Percentiles rank a stretch among this genome's conserved stretches.
Evolutionary conservation across 2,797 vertebrate genomes (phyloP).

Genomic region (Lacerta bilineata): DNA sequence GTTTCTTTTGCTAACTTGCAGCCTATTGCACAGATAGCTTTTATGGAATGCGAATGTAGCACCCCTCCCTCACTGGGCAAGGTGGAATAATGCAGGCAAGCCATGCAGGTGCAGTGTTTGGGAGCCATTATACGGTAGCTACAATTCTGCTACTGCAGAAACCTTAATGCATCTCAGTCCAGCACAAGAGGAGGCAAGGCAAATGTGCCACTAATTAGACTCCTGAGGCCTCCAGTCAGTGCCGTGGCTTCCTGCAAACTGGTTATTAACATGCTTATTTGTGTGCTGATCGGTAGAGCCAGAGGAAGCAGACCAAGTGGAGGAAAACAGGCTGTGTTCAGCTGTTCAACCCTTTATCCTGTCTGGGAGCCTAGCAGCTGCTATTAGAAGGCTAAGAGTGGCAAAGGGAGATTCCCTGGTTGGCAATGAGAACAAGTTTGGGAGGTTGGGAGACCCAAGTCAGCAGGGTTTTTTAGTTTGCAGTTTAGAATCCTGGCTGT

Average conservation of each 20-base stretch:
- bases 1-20: not conserved
- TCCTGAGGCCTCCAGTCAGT: slow-evolving; percentile 70
- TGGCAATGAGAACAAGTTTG: not conserved
- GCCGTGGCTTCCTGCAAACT: slow-evolving; percentile 58
- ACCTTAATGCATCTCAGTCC: slow-evolving; percentile 18
- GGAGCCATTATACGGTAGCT: slow-evolving; percentile 55
- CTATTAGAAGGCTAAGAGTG: not conserved
- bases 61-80: not conserved
- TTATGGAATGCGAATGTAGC: not conserved
- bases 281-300: slow-evolving; percentile 56
- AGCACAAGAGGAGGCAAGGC: slow-evolving; percentile 55
- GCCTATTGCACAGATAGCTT: not conserved
- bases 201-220: slow-evolving; percentile 75
- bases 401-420: not conserved
- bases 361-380: not conserved
- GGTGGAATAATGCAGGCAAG: slow-evolving; percentile 56
- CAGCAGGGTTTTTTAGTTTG: not conserved
- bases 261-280: slow-evolving; percentile 71
- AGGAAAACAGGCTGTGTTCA: not conserved
- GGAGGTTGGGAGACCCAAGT: not conserved
- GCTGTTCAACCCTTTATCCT: not conserved
- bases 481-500: not conserved
- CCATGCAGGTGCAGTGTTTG: slow-evolving; percentile 40
- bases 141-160: slow-evolving; percentile 34
- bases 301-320: not conserved